Conservation (phyloP, 2,888 invertebrate species). For the Drosophila paracracens region DNA sequence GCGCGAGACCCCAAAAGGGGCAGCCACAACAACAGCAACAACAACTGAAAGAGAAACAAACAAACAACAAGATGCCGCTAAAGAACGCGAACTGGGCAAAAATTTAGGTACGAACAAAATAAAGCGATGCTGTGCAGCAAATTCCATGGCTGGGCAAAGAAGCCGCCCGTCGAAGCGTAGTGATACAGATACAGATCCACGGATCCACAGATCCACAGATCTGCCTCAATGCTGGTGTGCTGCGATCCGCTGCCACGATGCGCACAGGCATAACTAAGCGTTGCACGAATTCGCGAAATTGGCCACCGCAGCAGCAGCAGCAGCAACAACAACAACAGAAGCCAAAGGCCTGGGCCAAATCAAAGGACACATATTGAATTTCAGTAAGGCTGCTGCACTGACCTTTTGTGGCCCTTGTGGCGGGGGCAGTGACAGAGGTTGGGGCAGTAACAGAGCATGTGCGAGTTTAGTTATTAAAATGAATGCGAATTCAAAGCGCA, state of each 20-base stretch:
- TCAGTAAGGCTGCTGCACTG: constrained; percentile 57
- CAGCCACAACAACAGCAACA: constrained; percentile 19
- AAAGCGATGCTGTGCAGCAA: constrained; percentile 50
- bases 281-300: constrained; percentile 79
- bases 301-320: constrained; percentile 70
- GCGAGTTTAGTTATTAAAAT: constrained; percentile 73
- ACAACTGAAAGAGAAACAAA: constrained; percentile 25
- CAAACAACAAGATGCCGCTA: constrained; percentile 47
- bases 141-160: constrained; percentile 69
- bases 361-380: constrained; percentile 75
- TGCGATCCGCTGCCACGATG: constrained; percentile 10
- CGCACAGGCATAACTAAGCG: constrained; percentile 65
- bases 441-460: constrained; percentile 27
- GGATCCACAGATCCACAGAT: constrained; percentile 22
- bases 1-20: constrained; percentile 13
- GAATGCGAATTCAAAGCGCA: constrained; percentile 61
- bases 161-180: constrained; percentile 63
- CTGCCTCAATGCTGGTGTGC: constrained; percentile 22
- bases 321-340: constrained; percentile 35
- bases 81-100: constrained; percentile 50
- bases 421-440: not conserved
- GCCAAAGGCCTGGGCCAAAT: constrained; percentile 43
- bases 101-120: constrained; percentile 61
- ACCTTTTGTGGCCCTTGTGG: constrained; percentile 58
- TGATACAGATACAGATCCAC: constrained; percentile 46